These are phyloP conservation scores for Hypotaenidia philippensis DNA, from an alignment of 2,797 vertebrate genomes.

Conservation along the genomic window DNA sequence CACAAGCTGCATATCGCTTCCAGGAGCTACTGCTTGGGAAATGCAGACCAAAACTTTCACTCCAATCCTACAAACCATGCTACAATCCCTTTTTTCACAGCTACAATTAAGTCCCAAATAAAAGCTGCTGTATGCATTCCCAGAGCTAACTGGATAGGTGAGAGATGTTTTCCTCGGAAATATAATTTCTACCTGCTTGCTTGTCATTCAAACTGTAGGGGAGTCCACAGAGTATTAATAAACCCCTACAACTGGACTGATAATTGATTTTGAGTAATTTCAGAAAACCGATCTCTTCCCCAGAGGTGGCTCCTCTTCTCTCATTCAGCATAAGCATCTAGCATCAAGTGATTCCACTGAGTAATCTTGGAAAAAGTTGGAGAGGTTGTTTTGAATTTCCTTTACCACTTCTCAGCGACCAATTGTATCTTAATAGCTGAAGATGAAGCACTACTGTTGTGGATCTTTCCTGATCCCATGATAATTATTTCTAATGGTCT, in stretches of 20 bases:
- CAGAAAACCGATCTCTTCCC: background rate
- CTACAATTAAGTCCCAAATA: background rate
- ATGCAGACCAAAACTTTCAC: background rate
- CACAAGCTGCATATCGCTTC: background rate
- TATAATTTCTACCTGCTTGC: background rate
- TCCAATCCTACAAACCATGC: background rate
- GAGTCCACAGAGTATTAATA: background rate
- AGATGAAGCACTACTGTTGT: background rate
- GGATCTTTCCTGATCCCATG: background rate
- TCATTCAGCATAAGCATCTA: background rate
- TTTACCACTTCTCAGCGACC: background rate
- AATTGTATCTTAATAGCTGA: background rate
- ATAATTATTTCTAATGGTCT: background rate
- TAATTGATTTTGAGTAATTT: background rate
- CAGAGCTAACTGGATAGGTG: background rate
- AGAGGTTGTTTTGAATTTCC: background rate
- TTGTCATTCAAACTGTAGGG: background rate
- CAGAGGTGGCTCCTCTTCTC: background rate
- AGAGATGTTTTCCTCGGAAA: background rate
- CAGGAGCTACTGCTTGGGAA: slow-evolving; percentile 25
- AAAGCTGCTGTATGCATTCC: background rate
- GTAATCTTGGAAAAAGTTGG: background rate
- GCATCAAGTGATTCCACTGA: background rate
- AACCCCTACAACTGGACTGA: background rate
- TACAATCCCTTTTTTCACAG: background rate